These are phyloP conservation scores for Pyrrhura leucotis DNA, from an alignment of 2,797 vertebrate genomes.

Conservation along the genomic window DNA sequence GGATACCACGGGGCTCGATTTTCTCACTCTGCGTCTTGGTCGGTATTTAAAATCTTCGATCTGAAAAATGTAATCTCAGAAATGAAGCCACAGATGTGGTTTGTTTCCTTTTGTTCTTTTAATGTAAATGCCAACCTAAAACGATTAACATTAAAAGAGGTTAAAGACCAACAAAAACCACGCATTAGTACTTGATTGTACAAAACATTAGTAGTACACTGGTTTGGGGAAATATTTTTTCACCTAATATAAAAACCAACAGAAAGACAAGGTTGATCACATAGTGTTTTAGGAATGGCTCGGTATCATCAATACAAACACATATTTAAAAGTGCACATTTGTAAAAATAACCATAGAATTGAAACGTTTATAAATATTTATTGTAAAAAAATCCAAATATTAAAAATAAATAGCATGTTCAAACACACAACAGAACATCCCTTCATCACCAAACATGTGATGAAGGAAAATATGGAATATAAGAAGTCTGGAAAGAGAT, in stretches of 20 bases:
- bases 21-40: neutral
- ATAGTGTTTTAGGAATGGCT: slow-evolving; percentile 32
- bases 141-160: slow-evolving; percentile 19
- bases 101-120: slow-evolving; percentile 23
- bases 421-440: slow-evolving; percentile 20
- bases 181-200: neutral
- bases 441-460: slow-evolving; percentile 47
- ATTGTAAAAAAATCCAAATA: slow-evolving; percentile 62
- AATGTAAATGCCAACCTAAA: slow-evolving; percentile 52
- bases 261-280: slow-evolving; percentile 23
- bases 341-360: slow-evolving; percentile 44
- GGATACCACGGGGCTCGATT: neutral
- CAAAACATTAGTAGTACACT: slow-evolving; percentile 1
- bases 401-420: slow-evolving; percentile 66
- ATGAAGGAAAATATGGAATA: slow-evolving; percentile 46
- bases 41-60: neutral
- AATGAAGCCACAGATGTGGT: neutral
- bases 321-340: slow-evolving; percentile 37
- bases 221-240: neutral
- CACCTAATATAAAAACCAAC: neutral
- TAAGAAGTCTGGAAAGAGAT: slow-evolving; percentile 32
- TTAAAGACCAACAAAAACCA: neutral
- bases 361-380: slow-evolving; percentile 72
- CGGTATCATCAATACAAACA: slow-evolving; percentile 21
- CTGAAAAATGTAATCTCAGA: neutral